Conservation (phyloP, 2,888 invertebrate species). For the Helleia helle region DNA sequence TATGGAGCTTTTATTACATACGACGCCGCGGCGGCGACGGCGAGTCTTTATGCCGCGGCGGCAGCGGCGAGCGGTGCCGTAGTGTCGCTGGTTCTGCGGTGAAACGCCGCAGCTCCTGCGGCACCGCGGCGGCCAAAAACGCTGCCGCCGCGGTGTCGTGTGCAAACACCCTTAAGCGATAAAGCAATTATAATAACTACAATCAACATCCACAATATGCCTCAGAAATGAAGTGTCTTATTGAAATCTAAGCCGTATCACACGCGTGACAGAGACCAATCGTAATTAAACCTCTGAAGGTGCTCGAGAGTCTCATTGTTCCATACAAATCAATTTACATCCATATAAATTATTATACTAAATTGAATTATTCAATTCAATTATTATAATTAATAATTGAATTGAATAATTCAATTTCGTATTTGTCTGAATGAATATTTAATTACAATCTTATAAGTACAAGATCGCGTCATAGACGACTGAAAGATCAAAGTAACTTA, state of each 20-base stretch:
- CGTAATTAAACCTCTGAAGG: neutral
- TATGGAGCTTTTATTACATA: too few species aligned
- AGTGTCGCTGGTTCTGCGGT: too few species aligned
- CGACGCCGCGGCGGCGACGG: too few species aligned
- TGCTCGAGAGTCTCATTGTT: slow-evolving; percentile 2
- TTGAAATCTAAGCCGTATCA: neutral
- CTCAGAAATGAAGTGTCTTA: too few species aligned
- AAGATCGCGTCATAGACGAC: neutral
- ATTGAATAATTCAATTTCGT: slow-evolving; percentile 1
- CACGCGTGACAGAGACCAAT: neutral
- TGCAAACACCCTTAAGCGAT: too few species aligned
- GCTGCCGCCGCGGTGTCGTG: too few species aligned
- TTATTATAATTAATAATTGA: slow-evolving; percentile 9
- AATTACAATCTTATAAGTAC: slow-evolving; percentile 9
- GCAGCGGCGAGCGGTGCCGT: too few species aligned
- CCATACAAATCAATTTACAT: slow-evolving; percentile 4
- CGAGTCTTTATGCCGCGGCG: too few species aligned
- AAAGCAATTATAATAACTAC: too few species aligned
- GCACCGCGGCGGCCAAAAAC: too few species aligned
- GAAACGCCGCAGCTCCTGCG: too few species aligned
- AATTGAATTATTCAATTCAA: slow-evolving; percentile 4
- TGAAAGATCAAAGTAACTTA: neutral
- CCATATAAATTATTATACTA: slow-evolving; percentile 8
- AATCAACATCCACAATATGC: too few species aligned
- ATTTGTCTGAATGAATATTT: slow-evolving; percentile 10